Percentiles rank a stretch among this genome's conserved stretches.
phyloP scores from a whole-genome alignment of 2,113 vertebrate genomes.

The Theropithecus gelada region DNA sequence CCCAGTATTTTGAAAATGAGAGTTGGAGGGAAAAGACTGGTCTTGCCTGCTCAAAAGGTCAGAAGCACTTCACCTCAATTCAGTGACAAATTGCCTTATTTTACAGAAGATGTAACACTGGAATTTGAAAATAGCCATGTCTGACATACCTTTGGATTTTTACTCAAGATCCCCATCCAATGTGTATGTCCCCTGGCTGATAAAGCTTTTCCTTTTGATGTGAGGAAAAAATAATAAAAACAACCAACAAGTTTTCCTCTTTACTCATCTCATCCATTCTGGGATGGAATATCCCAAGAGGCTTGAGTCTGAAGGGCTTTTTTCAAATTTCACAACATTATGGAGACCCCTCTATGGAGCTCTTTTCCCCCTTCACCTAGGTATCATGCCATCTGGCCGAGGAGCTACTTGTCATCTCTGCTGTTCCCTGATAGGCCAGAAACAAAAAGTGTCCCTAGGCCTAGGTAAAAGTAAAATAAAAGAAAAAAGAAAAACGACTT shows the following conservation, averaged over 20 bases:
- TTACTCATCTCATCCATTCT: conserved; percentile 42
- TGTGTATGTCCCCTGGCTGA: background rate
- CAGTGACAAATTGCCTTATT: conserved; percentile 76
- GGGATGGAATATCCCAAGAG: conserved; percentile 55
- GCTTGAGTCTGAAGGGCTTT: conserved; percentile 33
- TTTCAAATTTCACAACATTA: conserved; percentile 69
- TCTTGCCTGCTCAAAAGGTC: conserved; percentile 70
- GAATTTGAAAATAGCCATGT: conserved; percentile 55
- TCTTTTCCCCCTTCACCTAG: background rate
- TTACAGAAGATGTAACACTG: conserved; percentile 67
- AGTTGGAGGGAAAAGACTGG: background rate
- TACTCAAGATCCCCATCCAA: conserved; percentile 40
- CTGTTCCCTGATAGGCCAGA: background rate
- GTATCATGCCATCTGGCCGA: background rate
- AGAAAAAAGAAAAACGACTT: background rate
- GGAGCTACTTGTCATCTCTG: background rate
- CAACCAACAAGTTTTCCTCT: background rate
- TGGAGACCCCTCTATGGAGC: background rate
- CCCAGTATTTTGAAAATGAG: background rate
- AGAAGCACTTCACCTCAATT: conserved; percentile 63
- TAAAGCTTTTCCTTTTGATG: background rate
- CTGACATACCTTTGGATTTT: conserved; percentile 24
- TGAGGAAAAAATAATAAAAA: background rate
- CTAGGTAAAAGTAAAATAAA: background rate
- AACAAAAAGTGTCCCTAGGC: background rate